phyloP scores from a whole-genome alignment of 2,888 invertebrate genomes.

The Blastobasis adustella region DNA sequence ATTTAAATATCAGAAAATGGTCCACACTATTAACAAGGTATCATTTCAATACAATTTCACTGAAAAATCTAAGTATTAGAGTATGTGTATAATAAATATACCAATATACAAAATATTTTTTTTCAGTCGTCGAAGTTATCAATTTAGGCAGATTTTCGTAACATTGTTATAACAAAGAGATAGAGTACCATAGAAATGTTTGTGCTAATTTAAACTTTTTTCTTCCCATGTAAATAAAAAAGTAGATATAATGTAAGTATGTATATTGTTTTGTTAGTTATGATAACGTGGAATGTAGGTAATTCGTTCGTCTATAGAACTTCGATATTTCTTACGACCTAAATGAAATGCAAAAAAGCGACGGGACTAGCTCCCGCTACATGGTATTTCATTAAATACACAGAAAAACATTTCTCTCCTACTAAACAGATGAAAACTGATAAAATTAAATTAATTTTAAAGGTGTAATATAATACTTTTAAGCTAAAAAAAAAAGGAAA shows the following conservation, averaged over 20 bases:
- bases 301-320: constrained; percentile 53
- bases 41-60: neutral
- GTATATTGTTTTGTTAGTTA: too few relatives aligned
- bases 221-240: too few relatives aligned
- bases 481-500: neutral
- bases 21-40: constrained; percentile 29
- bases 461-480: too few relatives aligned
- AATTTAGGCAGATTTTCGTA: constrained; percentile 36
- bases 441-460: too few relatives aligned
- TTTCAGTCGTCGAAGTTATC: constrained; percentile 48
- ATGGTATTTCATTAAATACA: constrained; percentile 42
- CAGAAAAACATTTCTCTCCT: too few relatives aligned
- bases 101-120: constrained; percentile 55
- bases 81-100: constrained; percentile 34
- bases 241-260: constrained; percentile 17
- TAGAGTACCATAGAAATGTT: constrained; percentile 4
- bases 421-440: too few relatives aligned
- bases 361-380: constrained; percentile 65
- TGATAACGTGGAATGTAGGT: constrained; percentile 65
- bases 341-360: constrained; percentile 61
- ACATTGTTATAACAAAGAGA: constrained; percentile 10
- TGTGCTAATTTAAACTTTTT: too few relatives aligned
- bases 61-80: constrained; percentile 27
- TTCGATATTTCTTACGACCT: constrained; percentile 49
- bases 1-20: constrained; percentile 17